Conservation (phyloP, 2,113 vertebrate genomes). For the Colius striatus region DNA sequence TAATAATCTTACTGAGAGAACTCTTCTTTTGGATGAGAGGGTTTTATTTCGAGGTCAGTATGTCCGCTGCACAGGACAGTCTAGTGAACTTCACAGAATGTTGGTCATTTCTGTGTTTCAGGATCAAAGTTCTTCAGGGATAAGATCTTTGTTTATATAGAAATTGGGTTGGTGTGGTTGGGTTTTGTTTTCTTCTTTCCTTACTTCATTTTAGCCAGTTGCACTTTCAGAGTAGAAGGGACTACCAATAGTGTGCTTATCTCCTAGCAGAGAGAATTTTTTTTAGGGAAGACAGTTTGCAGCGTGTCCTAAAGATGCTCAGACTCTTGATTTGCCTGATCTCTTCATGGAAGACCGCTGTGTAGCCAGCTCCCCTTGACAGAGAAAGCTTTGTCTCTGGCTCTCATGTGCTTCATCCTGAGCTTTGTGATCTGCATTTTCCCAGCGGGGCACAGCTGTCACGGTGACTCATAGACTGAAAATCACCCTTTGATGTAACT, state of each 20-base stretch:
- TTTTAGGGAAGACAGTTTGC: not conserved
- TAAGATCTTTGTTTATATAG: not conserved
- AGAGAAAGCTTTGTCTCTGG: constrained; percentile 19
- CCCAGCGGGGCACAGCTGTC: constrained; percentile 53
- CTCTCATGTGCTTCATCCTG: constrained; percentile 24
- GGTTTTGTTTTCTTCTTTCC: not conserved
- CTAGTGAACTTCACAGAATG: not conserved
- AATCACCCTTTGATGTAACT: constrained; percentile 43
- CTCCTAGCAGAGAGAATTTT: not conserved
- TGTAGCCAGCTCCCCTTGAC: not conserved
- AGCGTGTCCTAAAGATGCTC: not conserved
- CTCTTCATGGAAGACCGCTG: not conserved
- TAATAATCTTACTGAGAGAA: not conserved
- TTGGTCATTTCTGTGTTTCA: not conserved
- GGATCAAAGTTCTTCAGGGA: not conserved
- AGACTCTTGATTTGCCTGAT: not conserved
- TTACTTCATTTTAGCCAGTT: not conserved
- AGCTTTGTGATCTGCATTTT: constrained; percentile 31
- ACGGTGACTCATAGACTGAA: constrained; percentile 35
- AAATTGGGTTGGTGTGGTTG: not conserved
- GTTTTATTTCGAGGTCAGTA: not conserved
- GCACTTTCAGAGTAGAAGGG: not conserved
- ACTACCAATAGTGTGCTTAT: not conserved
- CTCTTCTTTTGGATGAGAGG: not conserved
- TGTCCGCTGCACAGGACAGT: not conserved